phyloP scores from a whole-genome alignment of 2,113 vertebrate genomes.

The Tychaedon coryphoeus region DNA sequence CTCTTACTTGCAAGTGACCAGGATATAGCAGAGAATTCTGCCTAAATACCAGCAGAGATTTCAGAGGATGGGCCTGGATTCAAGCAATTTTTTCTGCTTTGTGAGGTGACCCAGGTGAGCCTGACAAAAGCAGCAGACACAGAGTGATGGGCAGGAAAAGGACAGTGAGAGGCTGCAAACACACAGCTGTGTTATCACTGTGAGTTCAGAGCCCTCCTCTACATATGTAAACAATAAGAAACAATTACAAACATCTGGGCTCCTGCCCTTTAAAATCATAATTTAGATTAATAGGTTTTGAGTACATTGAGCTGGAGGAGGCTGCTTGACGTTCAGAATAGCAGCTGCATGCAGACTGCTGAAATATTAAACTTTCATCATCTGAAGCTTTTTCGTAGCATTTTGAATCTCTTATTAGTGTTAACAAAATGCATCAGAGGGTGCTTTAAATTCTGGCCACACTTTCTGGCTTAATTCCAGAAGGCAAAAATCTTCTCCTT shows the following conservation, averaged over 20 bases:
- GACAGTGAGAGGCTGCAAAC: background rate
- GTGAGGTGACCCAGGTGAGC: background rate
- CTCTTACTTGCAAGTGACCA: background rate
- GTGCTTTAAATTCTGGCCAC: slow-evolving; percentile 19
- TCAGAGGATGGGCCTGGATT: background rate
- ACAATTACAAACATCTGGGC: slow-evolving; percentile 9
- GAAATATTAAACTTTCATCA: slow-evolving; percentile 25
- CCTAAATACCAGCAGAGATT: background rate
- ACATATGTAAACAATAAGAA: background rate
- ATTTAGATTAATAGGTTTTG: background rate
- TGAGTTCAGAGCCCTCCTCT: background rate
- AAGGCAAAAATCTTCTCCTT: background rate
- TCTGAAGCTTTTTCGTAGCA: background rate
- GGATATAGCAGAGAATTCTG: background rate
- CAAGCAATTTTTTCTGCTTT: background rate
- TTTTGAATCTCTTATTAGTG: slow-evolving; percentile 22
- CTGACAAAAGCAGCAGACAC: background rate
- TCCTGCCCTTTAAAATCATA: background rate
- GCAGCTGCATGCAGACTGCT: background rate
- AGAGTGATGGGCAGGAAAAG: background rate
- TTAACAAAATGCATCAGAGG: slow-evolving; percentile 16
- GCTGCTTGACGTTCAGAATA: background rate
- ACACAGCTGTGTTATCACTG: background rate
- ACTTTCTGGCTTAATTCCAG: slow-evolving; percentile 7
- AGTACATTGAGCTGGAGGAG: background rate